These are phyloP conservation scores for Craterocephalus amniculus DNA, from an alignment of 2,797 vertebrate species.

Conservation along the genomic window DNA sequence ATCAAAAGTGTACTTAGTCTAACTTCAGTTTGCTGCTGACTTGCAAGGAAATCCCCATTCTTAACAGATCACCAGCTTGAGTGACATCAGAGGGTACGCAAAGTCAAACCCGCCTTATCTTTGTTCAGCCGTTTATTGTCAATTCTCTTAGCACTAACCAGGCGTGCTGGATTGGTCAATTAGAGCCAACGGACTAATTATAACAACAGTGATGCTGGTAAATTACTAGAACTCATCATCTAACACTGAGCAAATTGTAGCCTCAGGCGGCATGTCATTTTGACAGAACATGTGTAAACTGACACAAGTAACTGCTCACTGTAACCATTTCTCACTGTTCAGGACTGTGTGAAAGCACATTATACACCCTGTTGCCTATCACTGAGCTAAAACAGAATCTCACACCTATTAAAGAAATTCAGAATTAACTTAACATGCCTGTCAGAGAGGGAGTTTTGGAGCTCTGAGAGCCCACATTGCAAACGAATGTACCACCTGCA, in stretches of 20 bases:
- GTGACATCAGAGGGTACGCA: conserved; percentile 2
- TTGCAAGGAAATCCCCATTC: conserved; percentile 45
- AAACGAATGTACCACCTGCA: not conserved
- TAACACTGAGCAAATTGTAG: conserved; percentile 1
- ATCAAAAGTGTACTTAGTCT: conserved; percentile 67
- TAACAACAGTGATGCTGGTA: conserved; percentile 1
- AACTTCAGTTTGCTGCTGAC: conserved; percentile 57
- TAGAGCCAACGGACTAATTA: not conserved
- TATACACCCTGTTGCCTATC: not conserved
- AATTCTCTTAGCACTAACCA: not conserved
- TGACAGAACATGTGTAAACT: not conserved
- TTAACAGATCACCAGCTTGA: conserved; percentile 16
- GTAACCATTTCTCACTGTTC: not conserved
- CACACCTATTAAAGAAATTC: not conserved
- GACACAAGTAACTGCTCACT: not conserved
- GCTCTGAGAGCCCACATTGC: not conserved
- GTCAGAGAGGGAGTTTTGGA: not conserved
- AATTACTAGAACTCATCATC: not conserved
- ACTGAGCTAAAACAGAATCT: not conserved
- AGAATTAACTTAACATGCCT: not conserved
- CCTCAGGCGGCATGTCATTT: conserved; percentile 1
- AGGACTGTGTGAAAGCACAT: not conserved
- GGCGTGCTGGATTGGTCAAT: not conserved
- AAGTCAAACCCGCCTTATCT: not conserved
- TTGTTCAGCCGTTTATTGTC: not conserved